Conservation (phyloP, 2,113 vertebrate species). For the Ophiodon elongatus region DNA sequence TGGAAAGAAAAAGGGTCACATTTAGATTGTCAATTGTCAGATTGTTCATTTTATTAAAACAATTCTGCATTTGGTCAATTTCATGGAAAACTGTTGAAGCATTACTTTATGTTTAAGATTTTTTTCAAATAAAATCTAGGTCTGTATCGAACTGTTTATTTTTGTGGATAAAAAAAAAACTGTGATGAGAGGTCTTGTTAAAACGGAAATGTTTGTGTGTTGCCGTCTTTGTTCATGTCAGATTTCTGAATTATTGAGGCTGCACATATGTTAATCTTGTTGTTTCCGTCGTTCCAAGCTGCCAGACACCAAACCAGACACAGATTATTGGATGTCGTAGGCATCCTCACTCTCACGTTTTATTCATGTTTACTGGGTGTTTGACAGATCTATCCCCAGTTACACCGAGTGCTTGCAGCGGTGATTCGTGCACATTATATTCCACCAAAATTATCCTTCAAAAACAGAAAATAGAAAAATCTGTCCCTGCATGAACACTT, state of each 20-base stretch:
- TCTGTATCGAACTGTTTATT: neutral
- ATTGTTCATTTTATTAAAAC: neutral
- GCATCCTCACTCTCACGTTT: constrained; percentile 32
- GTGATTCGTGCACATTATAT: constrained; percentile 16
- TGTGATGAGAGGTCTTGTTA: neutral
- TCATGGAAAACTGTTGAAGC: neutral
- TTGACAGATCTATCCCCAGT: constrained; percentile 26
- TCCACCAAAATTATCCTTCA: constrained; percentile 1
- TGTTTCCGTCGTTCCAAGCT: constrained; percentile 1
- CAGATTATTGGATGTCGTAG: constrained; percentile 7
- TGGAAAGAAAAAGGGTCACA: too few relatives aligned
- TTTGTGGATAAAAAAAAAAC: neutral
- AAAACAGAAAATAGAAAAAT: constrained; percentile 49
- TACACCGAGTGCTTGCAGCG: neutral
- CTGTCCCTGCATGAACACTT: constrained; percentile 3
- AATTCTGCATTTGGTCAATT: neutral
- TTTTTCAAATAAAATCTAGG: neutral
- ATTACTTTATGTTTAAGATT: neutral
- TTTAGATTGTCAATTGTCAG: neutral
- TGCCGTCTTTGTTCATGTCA: neutral
- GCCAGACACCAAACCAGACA: constrained; percentile 27
- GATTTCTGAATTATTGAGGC: neutral
- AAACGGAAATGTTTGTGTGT: neutral
- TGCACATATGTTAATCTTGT: neutral
- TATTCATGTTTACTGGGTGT: constrained; percentile 53